phyloP scores from a whole-genome alignment of 1,140 invertebrate species.

The Ceratoteleas bidentatus region DNA sequence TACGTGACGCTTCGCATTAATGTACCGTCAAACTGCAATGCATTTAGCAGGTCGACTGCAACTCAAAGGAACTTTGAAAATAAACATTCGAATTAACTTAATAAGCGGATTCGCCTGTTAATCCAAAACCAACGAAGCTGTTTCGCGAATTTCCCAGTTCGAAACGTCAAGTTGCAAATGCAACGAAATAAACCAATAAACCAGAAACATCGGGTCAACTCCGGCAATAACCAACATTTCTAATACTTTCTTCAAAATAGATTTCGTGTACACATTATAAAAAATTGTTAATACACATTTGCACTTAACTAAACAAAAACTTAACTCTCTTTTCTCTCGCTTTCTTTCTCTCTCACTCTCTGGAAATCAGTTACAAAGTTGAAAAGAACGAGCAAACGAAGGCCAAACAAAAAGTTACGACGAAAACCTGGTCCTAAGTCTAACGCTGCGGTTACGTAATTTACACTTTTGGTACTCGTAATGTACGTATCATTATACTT shows the following conservation, averaged over 20 bases:
- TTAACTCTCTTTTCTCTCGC: too few species aligned
- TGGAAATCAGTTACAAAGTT: background rate
- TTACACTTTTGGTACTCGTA: slow-evolving; percentile 19
- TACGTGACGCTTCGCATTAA: slow-evolving; percentile 2
- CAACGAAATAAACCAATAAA: background rate
- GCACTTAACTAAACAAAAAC: slow-evolving; percentile 30
- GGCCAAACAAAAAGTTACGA: background rate
- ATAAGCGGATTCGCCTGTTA: too few species aligned
- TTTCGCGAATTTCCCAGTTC: too few species aligned
- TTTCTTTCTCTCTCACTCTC: too few species aligned
- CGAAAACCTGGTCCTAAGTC: slow-evolving; percentile 5
- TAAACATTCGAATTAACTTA: too few species aligned
- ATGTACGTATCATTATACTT: slow-evolving; percentile 12
- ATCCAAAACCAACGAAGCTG: too few species aligned
- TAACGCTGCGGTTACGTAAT: slow-evolving; percentile 10
- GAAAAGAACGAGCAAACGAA: background rate
- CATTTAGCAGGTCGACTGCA: too few species aligned
- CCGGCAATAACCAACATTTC: background rate
- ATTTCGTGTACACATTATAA: slow-evolving; percentile 33
- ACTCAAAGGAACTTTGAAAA: too few species aligned
- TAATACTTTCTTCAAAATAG: slow-evolving; percentile 24
- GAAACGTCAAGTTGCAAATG: too few species aligned
- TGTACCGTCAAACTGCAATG: too few species aligned
- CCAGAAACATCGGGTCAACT: too few species aligned
- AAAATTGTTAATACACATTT: slow-evolving; percentile 40